phyloP scores from a whole-genome alignment of 2,797 vertebrate species.

The Brachyrhaphis roseni region DNA sequence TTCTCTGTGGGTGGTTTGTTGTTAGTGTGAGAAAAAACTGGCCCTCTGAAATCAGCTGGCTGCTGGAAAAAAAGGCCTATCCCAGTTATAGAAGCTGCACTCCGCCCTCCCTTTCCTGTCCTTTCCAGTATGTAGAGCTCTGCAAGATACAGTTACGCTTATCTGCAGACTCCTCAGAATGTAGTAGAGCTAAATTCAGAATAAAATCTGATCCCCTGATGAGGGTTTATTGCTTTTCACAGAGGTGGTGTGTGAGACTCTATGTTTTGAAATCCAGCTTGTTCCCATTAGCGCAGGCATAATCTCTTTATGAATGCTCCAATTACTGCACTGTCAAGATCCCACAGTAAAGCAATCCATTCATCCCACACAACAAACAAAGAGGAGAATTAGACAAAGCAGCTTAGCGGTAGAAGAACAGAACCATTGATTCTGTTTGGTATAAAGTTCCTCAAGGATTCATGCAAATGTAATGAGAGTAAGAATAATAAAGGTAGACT shows the following conservation, averaged over 20 bases:
- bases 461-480: conserved; percentile 3
- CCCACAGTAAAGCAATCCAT: conserved; percentile 39
- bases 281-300: conserved; percentile 54
- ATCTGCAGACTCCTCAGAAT: conserved; percentile 23
- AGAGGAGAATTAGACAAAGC: conserved; percentile 35
- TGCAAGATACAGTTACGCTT: conserved; percentile 57
- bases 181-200: conserved; percentile 11
- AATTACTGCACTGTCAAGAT: conserved; percentile 62
- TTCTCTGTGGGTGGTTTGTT: conserved; percentile 32
- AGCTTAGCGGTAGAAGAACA: conserved; percentile 16
- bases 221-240: conserved; percentile 21
- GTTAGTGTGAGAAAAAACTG: conserved; percentile 48
- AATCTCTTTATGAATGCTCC: conserved; percentile 76
- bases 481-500: not conserved
- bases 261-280: conserved; percentile 45
- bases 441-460: conserved; percentile 9
- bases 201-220: conserved; percentile 13
- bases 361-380: conserved; percentile 57
- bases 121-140: conserved; percentile 41
- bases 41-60: conserved; percentile 60
- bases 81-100: conserved; percentile 46
- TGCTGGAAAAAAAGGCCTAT: conserved; percentile 25
- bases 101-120: conserved; percentile 39
- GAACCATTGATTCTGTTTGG: conserved; percentile 1
- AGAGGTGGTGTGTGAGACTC: conserved; percentile 10